A percentile compares a stretch with the other conserved stretches of the same genome.
Conservation (phyloP, 2,797 vertebrate genomes). For the Cacajao melanocephalus region DNA sequence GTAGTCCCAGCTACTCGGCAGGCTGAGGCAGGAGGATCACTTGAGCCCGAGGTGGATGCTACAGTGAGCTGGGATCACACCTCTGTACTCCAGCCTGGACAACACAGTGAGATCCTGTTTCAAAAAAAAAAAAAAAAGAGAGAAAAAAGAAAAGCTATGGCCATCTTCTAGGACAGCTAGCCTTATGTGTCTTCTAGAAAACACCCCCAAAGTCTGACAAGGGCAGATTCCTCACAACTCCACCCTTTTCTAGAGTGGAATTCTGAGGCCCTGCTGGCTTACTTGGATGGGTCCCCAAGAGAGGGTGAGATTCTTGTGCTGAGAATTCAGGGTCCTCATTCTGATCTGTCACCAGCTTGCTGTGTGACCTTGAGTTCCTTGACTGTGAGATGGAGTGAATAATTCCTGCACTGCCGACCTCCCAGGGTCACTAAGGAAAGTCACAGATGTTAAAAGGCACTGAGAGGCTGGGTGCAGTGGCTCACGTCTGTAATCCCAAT, state of each 20-base stretch:
- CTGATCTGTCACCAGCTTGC: not conserved
- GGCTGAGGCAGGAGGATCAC: not conserved
- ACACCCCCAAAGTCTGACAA: not conserved
- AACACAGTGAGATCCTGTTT: too few species aligned
- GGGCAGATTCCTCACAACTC: not conserved
- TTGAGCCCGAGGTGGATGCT: not conserved
- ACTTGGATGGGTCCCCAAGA: not conserved
- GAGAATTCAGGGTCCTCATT: not conserved
- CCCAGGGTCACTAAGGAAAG: not conserved
- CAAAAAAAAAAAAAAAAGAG: too few species aligned
- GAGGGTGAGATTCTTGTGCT: not conserved
- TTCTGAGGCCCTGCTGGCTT: not conserved
- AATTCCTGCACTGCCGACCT: not conserved
- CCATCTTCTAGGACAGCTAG: not conserved
- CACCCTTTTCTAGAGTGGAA: not conserved
- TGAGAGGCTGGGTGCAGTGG: not conserved
- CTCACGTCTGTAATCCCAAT: not conserved
- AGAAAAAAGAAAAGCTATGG: too few species aligned
- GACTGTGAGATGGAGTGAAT: not conserved
- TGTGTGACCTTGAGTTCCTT: not conserved
- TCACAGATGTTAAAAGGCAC: not conserved
- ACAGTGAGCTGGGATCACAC: not conserved
- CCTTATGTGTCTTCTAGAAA: not conserved
- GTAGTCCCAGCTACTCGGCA: not conserved
- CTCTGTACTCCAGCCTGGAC: not conserved